A percentile compares a stretch with the other conserved stretches of the same genome.
Conservation (phyloP, 2,888 invertebrate species). For the Tridacna gigas region DNA sequence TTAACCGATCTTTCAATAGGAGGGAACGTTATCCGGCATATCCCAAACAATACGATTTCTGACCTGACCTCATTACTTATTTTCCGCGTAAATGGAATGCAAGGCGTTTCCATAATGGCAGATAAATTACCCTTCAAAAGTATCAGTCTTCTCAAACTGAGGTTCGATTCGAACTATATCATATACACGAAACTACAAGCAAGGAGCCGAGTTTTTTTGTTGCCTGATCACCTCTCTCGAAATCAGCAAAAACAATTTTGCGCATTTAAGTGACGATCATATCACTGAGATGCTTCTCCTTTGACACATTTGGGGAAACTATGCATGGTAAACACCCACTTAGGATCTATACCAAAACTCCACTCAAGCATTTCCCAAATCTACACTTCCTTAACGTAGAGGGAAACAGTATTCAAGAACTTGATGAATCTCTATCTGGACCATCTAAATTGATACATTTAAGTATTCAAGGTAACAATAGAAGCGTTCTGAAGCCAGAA, state of each 20-base stretch:
- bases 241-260: slow-evolving; percentile 1
- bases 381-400: slow-evolving; percentile 4
- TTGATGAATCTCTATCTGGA: neutral
- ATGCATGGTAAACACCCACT: neutral
- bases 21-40: neutral
- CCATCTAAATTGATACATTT: neutral
- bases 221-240: neutral
- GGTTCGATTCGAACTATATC: neutral
- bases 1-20: neutral
- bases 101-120: too few relatives aligned
- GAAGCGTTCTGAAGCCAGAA: neutral
- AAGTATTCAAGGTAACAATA: slow-evolving; percentile 17
- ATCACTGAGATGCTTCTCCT: slow-evolving; percentile 14
- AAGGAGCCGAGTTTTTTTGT: neutral
- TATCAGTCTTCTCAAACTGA: neutral
- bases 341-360: slow-evolving; percentile 9
- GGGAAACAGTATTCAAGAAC: slow-evolving; percentile 1
- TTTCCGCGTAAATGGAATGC: neutral
- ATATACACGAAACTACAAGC: neutral
- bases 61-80: neutral
- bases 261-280: neutral
- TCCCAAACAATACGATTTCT: slow-evolving; percentile 16
- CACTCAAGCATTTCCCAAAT: neutral
- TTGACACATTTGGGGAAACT: slow-evolving; percentile 1
- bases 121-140: neutral